Evolutionary conservation across 2,797 vertebrate species (phyloP).

Genomic region (Eurystomus glaucurus): DNA sequence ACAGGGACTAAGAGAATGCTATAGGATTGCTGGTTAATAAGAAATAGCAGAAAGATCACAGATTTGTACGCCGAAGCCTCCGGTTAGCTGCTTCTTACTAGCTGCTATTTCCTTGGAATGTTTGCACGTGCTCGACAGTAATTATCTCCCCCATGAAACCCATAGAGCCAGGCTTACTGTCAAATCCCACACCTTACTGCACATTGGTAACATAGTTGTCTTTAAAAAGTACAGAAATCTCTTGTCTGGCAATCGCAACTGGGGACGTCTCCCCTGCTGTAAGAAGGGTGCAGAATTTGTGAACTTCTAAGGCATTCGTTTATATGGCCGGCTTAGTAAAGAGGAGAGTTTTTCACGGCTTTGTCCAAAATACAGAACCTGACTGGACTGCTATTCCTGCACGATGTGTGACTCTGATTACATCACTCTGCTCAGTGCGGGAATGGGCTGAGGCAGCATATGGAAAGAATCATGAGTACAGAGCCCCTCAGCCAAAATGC

Average conservation of each 20-base stretch:
- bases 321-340: not conserved
- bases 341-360: not conserved
- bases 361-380: not conserved
- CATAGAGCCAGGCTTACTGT: not conserved
- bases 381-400: slow-evolving; percentile 27
- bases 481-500: slow-evolving; percentile 4
- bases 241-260: not conserved
- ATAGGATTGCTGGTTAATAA: not conserved
- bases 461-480: slow-evolving; percentile 63
- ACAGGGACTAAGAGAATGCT: not conserved
- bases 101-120: slow-evolving; percentile 20
- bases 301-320: not conserved
- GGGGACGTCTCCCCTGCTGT: fast-evolving
- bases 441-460: not conserved
- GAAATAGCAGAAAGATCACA: not conserved
- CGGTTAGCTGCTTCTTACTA: not conserved
- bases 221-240: not conserved
- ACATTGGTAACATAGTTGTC: not conserved
- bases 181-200: slow-evolving; percentile 38
- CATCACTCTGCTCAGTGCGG: not conserved
- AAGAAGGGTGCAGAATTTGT: not conserved
- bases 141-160: not conserved
- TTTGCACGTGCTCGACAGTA: not conserved
- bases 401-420: slow-evolving; percentile 19
- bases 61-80: not conserved